Evolutionary conservation across 2,113 vertebrate genomes (phyloP).

Genomic region (Barnardius zonarius): DNA sequence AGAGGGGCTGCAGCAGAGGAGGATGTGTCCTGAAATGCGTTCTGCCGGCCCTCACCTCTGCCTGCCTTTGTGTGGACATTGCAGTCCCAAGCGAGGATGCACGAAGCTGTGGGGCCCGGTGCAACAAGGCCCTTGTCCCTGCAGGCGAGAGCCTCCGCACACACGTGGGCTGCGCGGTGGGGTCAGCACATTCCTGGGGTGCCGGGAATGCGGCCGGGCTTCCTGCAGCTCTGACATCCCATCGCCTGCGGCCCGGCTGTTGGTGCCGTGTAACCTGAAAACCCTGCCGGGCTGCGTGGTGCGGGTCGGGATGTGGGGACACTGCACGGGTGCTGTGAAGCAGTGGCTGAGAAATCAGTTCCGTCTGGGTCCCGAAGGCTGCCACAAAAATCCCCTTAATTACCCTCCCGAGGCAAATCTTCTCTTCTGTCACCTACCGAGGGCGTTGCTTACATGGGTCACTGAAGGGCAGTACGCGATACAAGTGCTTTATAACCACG

Average conservation of each 20-base stretch:
- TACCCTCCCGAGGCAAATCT: background rate
- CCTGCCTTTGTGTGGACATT: fast-evolving
- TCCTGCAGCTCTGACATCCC: fast-evolving
- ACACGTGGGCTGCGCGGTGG: no score
- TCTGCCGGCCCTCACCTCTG: fast-evolving
- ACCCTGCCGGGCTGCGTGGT: background rate
- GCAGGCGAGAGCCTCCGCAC: fast-evolving
- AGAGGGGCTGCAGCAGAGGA: fast-evolving
- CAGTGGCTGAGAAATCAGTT: background rate
- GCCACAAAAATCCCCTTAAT: background rate
- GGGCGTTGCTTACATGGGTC: fast-evolving
- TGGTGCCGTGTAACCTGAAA: fast-evolving
- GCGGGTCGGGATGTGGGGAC: fast-evolving
- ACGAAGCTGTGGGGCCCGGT: fast-evolving
- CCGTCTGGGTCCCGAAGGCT: background rate
- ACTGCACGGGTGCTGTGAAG: fast-evolving
- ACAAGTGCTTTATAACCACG: background rate
- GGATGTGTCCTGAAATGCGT: no score
- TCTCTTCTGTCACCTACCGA: background rate
- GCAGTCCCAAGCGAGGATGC: background rate
- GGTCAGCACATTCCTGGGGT: fast-evolving
- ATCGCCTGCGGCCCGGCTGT: fast-evolving
- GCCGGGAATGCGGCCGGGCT: fast-evolving
- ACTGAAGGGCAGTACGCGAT: background rate
- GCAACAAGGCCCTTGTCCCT: background rate